These are phyloP conservation scores for Diaphora mendica DNA, from an alignment of 2,888 invertebrate genomes.

Conservation along the genomic window DNA sequence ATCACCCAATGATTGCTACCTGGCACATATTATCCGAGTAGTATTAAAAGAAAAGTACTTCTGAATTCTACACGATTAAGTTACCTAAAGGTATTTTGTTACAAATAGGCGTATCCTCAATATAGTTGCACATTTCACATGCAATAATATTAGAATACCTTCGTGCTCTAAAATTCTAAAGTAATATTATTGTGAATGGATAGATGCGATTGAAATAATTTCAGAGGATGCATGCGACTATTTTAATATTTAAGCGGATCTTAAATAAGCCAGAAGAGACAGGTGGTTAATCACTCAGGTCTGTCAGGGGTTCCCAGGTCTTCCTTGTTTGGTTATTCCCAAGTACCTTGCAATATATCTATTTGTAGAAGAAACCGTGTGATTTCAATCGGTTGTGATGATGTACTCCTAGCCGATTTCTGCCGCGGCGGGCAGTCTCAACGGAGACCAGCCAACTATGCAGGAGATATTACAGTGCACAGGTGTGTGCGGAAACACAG, in stretches of 20 bases:
- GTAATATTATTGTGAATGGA: neutral
- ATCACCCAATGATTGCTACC: neutral
- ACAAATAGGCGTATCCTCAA: neutral
- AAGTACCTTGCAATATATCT: no score
- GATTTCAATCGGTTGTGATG: no score
- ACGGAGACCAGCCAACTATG: no score
- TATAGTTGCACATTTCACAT: slow-evolving; percentile 6
- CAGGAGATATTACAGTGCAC: no score
- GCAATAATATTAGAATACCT: slow-evolving; percentile 1
- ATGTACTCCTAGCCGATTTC: no score
- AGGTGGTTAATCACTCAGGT: no score
- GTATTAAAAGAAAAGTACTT: neutral
- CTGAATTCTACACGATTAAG: neutral
- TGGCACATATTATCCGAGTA: neutral
- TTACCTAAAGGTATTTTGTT: neutral
- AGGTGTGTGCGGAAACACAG: no score
- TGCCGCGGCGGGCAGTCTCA: no score
- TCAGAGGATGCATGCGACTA: neutral
- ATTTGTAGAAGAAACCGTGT: no score
- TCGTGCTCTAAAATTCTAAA: neutral
- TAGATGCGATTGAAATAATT: neutral
- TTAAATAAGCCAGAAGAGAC: neutral
- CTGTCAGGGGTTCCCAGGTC: no score
- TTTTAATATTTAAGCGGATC: neutral
- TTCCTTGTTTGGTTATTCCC: no score